Conservation (phyloP, 53 echinoderm and acorn worm genomes). For the Pentamera pediparva region DNA sequence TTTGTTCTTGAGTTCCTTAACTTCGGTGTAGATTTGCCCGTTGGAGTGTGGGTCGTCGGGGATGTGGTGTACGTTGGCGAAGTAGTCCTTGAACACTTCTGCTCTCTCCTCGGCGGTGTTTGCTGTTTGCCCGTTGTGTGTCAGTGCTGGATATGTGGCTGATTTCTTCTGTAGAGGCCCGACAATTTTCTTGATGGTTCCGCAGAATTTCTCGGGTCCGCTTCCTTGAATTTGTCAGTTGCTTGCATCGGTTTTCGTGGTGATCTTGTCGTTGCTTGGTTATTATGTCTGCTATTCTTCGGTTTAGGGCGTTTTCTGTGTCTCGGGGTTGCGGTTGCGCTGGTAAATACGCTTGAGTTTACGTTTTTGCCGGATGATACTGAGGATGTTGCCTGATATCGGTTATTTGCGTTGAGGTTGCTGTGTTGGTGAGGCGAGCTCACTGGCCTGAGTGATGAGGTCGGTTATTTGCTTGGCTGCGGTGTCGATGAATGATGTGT, state of each 20-base stretch:
- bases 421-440: not conserved
- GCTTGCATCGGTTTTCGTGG: not conserved
- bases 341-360: not conserved
- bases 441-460: not conserved
- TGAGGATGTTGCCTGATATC: too few relatives aligned
- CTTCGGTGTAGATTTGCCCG: too few relatives aligned
- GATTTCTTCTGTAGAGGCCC: not conserved
- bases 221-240: not conserved
- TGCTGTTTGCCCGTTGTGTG: not conserved
- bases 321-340: not conserved
- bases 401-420: not conserved
- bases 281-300: too few relatives aligned
- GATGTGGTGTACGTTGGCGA: slow-evolving; percentile 1
- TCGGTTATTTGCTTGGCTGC: slow-evolving; percentile 5
- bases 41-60: not conserved
- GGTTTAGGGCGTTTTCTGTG: not conserved
- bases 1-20: too few relatives aligned
- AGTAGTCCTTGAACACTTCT: not conserved
- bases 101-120: not conserved
- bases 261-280: not conserved
- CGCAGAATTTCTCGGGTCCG: not conserved
- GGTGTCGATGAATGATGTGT: not conserved
- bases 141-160: too few relatives aligned
- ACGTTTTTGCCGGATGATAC: not conserved
- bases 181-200: not conserved